Evolutionary conservation across 2,113 vertebrate genomes (phyloP).

Genomic region (Nerophis lumbriciformis): DNA sequence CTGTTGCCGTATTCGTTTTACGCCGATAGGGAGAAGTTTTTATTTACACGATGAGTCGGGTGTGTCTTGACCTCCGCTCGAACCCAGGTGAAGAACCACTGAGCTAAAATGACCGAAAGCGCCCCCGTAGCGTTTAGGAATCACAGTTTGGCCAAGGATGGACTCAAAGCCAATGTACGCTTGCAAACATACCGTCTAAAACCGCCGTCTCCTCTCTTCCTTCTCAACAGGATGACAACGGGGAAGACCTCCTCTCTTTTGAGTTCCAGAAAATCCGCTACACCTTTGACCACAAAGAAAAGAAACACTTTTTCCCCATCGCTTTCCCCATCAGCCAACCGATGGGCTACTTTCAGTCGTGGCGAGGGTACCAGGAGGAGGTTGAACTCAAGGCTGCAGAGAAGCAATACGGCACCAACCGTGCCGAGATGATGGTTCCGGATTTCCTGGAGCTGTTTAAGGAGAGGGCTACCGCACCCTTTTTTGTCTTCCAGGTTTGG

Average conservation of each 20-base stretch:
- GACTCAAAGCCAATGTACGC: no score
- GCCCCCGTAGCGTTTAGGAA: no score
- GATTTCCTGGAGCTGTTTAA: slow-evolving; percentile 93
- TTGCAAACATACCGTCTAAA: no score
- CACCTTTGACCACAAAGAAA: slow-evolving; percentile 74
- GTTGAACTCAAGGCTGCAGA: slow-evolving; percentile 80
- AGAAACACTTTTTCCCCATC: slow-evolving; percentile 81
- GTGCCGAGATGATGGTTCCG: slow-evolving; percentile 93
- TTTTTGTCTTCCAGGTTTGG: slow-evolving; percentile 93
- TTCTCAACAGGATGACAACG: slow-evolving; percentile 75
- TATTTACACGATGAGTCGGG: no score
- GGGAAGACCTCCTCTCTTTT: slow-evolving; percentile 77
- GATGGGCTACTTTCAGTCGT: slow-evolving; percentile 81
- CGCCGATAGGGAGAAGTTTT: no score
- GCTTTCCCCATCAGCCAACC: slow-evolving; percentile 79
- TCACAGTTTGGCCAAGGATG: no score
- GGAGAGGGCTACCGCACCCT: slow-evolving; percentile 91
- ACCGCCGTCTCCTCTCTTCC: not conserved
- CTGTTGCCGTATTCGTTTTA: no score
- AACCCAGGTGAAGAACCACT: no score
- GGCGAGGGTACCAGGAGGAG: slow-evolving; percentile 89
- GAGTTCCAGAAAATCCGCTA: slow-evolving; percentile 97
- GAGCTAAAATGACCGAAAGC: no score
- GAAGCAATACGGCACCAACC: slow-evolving; percentile 85
- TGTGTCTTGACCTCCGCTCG: no score